Base-by-base conservation (phyloP, 2,113 vertebrate genomes). In the Chlamydotis undulata region DNA sequence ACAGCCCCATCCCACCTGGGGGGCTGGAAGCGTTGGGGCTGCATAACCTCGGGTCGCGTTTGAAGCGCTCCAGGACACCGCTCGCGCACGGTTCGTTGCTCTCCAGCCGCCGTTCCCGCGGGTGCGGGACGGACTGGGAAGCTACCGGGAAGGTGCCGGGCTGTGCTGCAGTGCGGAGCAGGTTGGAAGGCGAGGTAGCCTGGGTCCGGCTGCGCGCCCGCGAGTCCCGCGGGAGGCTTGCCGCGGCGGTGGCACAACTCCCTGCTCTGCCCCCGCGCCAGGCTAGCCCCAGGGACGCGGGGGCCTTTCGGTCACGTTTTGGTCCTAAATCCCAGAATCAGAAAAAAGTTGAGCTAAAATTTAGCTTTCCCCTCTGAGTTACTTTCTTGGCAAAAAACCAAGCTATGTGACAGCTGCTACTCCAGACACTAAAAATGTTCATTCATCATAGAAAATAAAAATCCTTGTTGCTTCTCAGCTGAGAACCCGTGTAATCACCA, bases 401-500 rank as follows among this genome's bases (percentile, higher is more conserved):
- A 79, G 70, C 63, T 79, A n/a, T 91, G 84, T 89, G 91, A 95
- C 94, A 95, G 95, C 94, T 96, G 91, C 90, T 93, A 55, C 90
- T 93, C 88, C 91, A 95, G 93, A 60, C 74, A 63, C 59, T 83
- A 63, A 91, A 90, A 90, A 80, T n/a, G 37, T 60, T 95, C 75
- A 87, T 93, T 93, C 82, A 90, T 91, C 82, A 90, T 12, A 83
- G 78, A 94, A 95, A 95, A 92, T 87, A 73, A 87, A 94, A 83
- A 35, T 85, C 61, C 57, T 90, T 12, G 1, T 64, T 95, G 83
- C 90, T 90, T 78, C 60, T 83, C 75, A 70, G 94, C 55, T 0
- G 89, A 97, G 97, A 94, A 87, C 57, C 94, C 83, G 73, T 59
- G 87, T 97, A 97, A 98, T 97, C 87, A 97, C 96, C 93, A 49